Evolutionary conservation across 2,797 vertebrate genomes (phyloP).

Genomic region (Melopsittacus undulatus): DNA sequence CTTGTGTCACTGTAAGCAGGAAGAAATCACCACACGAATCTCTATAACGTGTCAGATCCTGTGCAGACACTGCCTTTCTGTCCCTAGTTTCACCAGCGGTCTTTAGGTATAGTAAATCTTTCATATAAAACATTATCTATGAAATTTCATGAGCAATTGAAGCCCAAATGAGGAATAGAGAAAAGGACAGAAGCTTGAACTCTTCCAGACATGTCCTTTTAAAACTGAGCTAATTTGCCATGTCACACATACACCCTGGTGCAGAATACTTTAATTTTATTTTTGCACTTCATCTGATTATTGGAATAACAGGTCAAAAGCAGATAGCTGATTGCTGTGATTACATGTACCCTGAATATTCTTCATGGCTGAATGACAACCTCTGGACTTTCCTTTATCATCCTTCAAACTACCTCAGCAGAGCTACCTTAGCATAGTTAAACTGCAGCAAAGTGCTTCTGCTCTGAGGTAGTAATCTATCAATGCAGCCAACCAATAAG

Average conservation of each 20-base stretch:
- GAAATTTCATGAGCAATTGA: neutral
- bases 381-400: slow-evolving; percentile 14
- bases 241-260: neutral
- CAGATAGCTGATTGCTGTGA: neutral
- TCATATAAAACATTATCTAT: neutral
- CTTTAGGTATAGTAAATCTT: neutral
- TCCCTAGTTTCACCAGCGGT: neutral
- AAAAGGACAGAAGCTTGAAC: slow-evolving; percentile 25
- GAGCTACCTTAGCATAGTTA: neutral
- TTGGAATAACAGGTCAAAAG: slow-evolving; percentile 42
- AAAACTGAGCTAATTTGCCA: slow-evolving; percentile 16
- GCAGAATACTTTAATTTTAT: neutral
- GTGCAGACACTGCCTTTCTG: neutral
- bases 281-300: neutral
- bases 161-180: neutral
- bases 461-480: slow-evolving; percentile 7
- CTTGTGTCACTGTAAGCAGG: neutral
- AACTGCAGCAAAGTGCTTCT: slow-evolving; percentile 3
- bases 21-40: neutral
- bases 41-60: neutral
- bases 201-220: neutral
- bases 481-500: neutral
- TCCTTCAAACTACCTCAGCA: neutral
- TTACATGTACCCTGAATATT: neutral
- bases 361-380: slow-evolving; percentile 14